Evolutionary conservation across 2,888 invertebrate species (phyloP), one percentile per base, ranked within the genome.

Genomic region (Tetragnatha montana): DNA sequence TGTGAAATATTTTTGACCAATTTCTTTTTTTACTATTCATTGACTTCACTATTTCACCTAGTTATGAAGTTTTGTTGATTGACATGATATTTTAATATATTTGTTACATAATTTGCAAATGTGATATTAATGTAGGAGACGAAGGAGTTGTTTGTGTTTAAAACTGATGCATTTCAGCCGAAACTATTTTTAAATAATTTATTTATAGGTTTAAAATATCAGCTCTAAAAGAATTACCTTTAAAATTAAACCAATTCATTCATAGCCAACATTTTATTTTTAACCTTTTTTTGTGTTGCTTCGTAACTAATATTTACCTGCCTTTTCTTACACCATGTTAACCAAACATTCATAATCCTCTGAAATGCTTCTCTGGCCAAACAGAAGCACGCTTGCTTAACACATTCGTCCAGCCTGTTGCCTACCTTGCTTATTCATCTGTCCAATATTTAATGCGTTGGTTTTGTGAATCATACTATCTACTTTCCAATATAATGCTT

Each of bases 361-460:
- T 69, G 22, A 80, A 69, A n/a, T 69, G 47, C 78, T 78, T 68
- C 80, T 80, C 71, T 86, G 60, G 86, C 86, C 86, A 79, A 7
- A 60, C 19, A 47, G 50, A 74, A 79, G 51, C 49, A 19, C 47
- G 74, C 80, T 88, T 82, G 68, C 79, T 69, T 50, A 88, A 74
- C 21, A 35, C 68, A 81, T 81, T 89, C 89, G 89, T 89, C 89
- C 89, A 89, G 8, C 71, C 60, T 83, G n/a, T 82, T 87, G 74
- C 79, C 79, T 84, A 82, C 68, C 35, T 81, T 76, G 89, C 71
- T 76, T 60, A 60, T 60, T 70, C 50, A 71, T 73, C 81, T 84
- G 88, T 81, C 71, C 75, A 81, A 50, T 21, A 17, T 85, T 71
- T 76, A 22, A 79, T 82, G 21, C 21, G 47, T 73, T 81, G 51